These are phyloP conservation scores for Timema podura DNA, from an alignment of 2,888 invertebrate species.

Conservation along the genomic window DNA sequence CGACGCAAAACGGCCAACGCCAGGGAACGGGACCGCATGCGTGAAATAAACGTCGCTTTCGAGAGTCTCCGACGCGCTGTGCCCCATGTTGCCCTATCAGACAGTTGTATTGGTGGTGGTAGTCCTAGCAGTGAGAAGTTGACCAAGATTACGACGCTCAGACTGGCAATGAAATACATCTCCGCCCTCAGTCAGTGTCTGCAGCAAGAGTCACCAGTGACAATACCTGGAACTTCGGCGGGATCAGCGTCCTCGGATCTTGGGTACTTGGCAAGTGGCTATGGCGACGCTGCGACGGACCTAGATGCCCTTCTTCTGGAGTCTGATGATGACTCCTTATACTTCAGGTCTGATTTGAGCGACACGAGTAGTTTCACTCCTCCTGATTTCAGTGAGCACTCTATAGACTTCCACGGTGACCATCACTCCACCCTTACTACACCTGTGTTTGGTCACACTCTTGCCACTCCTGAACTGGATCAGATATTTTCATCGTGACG, in stretches of 20 bases:
- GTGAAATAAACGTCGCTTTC: constrained; percentile 86
- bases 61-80: constrained; percentile 74
- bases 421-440: constrained; percentile 44
- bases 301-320: constrained; percentile 48
- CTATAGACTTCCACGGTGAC: constrained; percentile 29
- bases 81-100: constrained; percentile 47
- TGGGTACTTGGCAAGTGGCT: constrained; percentile 37
- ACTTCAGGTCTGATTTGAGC: constrained; percentile 30
- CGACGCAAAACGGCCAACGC: constrained; percentile 87
- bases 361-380: constrained; percentile 38
- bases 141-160: constrained; percentile 84
- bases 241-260: constrained; percentile 41
- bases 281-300: constrained; percentile 27
- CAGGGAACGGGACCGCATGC: constrained; percentile 79
- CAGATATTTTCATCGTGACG: constrained; percentile 2
- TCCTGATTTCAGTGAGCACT: constrained; percentile 39
- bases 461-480: constrained; percentile 23
- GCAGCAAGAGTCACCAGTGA: constrained; percentile 27
- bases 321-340: constrained; percentile 56
- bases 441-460: constrained; percentile 41
- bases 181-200: constrained; percentile 68
- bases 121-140: constrained; percentile 62
- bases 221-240: constrained; percentile 32
- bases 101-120: constrained; percentile 17
- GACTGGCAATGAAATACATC: constrained; percentile 86